These are phyloP conservation scores for Hemibagrus wyckioides DNA, from an alignment of 2,113 vertebrate species.

Conservation along the genomic window DNA sequence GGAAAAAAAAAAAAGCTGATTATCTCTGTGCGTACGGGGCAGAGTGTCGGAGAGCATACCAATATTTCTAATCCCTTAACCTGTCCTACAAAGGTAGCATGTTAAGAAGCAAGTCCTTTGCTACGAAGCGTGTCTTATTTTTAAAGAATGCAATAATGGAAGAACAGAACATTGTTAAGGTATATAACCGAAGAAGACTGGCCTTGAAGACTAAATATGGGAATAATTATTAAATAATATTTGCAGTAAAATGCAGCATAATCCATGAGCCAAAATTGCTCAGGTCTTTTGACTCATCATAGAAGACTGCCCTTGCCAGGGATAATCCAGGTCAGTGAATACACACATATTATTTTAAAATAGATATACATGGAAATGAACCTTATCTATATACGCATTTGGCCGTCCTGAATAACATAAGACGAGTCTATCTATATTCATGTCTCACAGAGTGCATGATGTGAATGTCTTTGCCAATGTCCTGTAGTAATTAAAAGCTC, in stretches of 20 bases:
- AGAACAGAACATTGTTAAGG: not conserved
- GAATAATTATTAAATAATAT: not conserved
- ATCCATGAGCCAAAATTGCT: not conserved
- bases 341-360: not conserved
- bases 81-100: not conserved
- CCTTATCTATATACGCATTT: not conserved
- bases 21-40: slow-evolving; percentile 31
- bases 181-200: not conserved
- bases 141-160: not conserved
- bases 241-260: not conserved
- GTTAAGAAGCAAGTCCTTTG: not conserved
- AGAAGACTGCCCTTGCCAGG: not conserved
- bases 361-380: not conserved
- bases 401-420: not conserved
- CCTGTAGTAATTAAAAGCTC: not conserved
- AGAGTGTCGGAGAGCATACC: not conserved
- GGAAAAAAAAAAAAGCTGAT: not conserved
- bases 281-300: not conserved
- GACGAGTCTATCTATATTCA: not conserved
- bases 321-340: not conserved
- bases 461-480: not conserved
- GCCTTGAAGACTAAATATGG: not conserved
- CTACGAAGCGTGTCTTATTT: not conserved
- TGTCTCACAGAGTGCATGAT: not conserved
- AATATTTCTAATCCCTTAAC: not conserved